Evolutionary conservation across 1,140 invertebrate species (phyloP).

Genomic region (Proales similis): DNA sequence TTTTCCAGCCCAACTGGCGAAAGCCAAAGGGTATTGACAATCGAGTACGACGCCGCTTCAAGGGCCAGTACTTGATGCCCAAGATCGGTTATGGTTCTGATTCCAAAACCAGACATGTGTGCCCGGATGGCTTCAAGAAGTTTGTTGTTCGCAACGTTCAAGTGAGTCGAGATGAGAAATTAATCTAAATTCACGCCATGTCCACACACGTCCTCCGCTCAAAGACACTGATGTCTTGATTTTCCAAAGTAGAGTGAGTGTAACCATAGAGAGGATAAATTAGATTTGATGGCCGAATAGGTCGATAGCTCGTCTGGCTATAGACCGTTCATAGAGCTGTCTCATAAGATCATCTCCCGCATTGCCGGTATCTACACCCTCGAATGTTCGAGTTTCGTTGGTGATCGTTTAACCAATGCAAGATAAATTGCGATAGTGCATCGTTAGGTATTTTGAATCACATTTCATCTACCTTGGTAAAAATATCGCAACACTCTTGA

Average conservation of each 20-base stretch:
- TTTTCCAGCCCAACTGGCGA: constrained; percentile 70
- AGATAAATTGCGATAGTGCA: constrained; percentile 29
- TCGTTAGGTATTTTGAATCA: constrained; percentile 35
- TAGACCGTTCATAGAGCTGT: too few relatives aligned
- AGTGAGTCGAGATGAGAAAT: constrained; percentile 54
- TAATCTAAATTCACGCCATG: neutral
- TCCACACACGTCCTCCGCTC: constrained; percentile 35
- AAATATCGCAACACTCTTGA: constrained; percentile 30
- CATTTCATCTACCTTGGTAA: constrained; percentile 19
- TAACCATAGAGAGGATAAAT: constrained; percentile 29
- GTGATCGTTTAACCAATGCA: constrained; percentile 38
- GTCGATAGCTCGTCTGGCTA: too few relatives aligned
- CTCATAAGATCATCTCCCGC: neutral
- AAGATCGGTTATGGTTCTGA: constrained; percentile 97
- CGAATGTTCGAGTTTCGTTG: constrained; percentile 18
- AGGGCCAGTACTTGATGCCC: constrained; percentile 97
- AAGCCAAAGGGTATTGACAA: constrained; percentile 99
- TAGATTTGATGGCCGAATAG: neutral
- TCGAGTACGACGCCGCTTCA: constrained; percentile 92
- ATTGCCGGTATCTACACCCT: constrained; percentile 37
- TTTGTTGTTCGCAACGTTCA: constrained; percentile 75
- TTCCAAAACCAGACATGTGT: constrained; percentile 85
- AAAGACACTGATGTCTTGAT: constrained; percentile 12
- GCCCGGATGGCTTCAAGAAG: constrained; percentile 94
- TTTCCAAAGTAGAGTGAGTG: constrained; percentile 15